A percentile compares a stretch with the other conserved stretches of the same genome.
phyloP scores from a whole-genome alignment of 2,888 invertebrate species.

The Nasonia oneida region DNA sequence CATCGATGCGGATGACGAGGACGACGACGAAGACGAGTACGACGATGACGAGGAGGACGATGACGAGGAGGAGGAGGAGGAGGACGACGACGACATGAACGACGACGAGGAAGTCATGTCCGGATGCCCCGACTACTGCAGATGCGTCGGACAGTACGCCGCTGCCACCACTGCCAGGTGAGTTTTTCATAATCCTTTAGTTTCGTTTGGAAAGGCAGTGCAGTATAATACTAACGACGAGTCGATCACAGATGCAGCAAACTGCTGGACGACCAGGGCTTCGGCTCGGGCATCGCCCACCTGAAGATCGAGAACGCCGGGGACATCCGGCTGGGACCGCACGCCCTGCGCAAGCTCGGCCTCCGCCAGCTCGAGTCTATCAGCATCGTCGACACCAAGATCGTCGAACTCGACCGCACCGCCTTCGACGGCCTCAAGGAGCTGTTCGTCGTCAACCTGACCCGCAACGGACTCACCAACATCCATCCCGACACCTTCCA shows the following conservation, averaged over 20 bases:
- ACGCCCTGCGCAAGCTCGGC: constrained; percentile 80
- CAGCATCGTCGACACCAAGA: constrained; percentile 86
- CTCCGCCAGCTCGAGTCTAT: constrained; percentile 85
- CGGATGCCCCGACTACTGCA: constrained; percentile 75
- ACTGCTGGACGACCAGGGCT: constrained; percentile 84
- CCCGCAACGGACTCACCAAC: constrained; percentile 84
- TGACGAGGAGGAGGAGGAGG: constrained; percentile 66
- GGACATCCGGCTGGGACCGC: constrained; percentile 72
- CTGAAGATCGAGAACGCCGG: constrained; percentile 85
- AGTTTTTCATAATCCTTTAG: not conserved
- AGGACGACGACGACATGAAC: constrained; percentile 68
- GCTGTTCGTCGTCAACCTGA: constrained; percentile 85
- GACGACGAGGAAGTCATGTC: constrained; percentile 72
- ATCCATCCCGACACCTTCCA: constrained; percentile 87
- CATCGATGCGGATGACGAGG: constrained; percentile 52
- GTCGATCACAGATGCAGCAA: constrained; percentile 83
- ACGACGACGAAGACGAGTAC: constrained; percentile 64
- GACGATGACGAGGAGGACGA: constrained; percentile 68
- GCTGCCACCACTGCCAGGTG: constrained; percentile 75
- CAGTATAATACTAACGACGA: not conserved
- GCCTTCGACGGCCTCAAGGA: constrained; percentile 86
- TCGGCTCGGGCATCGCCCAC: constrained; percentile 85
- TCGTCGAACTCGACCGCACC: constrained; percentile 84
- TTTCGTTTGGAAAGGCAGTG: not conserved
- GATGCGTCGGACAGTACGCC: constrained; percentile 72